Base-by-base conservation (phyloP, 2,888 invertebrate species). In the Diplolepis rosae region DNA sequence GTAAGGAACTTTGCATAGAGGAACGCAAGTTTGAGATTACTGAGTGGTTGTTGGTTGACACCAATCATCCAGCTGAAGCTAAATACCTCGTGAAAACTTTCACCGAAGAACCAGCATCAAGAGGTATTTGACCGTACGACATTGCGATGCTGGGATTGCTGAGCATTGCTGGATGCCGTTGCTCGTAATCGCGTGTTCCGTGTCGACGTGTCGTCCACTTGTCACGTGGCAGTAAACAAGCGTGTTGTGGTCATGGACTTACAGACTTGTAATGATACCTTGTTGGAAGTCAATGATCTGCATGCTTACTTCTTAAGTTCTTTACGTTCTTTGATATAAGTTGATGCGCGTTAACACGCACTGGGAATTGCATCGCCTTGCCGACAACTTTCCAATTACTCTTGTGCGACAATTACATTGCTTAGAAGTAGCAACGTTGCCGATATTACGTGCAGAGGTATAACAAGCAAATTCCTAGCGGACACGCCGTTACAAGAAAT, bases 371-470 rank as follows among this genome's bases (percentile, higher is more conserved):
- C 83, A 79, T 81, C 75, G 79, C 75, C 78, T 76, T 77, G 76
- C 75, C 73, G 35, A 71, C 76, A 61, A 82, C 83, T 82, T 81
- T 81, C 81, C 79, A 81, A 79, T 79, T 79, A 72, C 70, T 79
- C 66, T 72, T 73, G 69, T 70, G 72, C 39, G 54, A 70, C 71
- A 51, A 69, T 70, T 67, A 68, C 65, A 48, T 61, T 56, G 22
- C 35, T 54, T 24, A 61, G 61, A 67, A 68, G 56, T 68, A 67
- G 67, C 76, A 71, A 69, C 77, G 75, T 77, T 77, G 75, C 73
- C 77, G 69, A 77, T 77, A 77, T 77, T 74, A 74, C 73, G 2
- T 24, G 73, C 75, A 68, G 72, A 52, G 72, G 73, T 77, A 61
- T 61, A 77, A 77, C 77, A 45, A 45, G 45, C 72, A 45, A 75